Evolutionary conservation across 2,113 vertebrate genomes (phyloP).

Genomic region (western clawed frog (Xenopus tropicalis)): DNA sequence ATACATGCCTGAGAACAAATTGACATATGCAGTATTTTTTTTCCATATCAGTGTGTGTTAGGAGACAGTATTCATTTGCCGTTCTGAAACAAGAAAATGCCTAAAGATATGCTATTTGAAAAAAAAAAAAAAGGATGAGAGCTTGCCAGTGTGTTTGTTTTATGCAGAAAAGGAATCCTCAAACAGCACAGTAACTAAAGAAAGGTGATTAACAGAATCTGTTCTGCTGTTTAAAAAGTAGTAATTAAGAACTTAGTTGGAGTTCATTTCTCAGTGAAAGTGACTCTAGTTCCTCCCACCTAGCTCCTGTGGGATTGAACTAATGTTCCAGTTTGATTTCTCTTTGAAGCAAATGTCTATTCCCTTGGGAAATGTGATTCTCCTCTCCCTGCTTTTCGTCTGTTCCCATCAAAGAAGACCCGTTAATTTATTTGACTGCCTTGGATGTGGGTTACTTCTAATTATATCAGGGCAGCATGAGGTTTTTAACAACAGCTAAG

Average conservation of each 20-base stretch:
- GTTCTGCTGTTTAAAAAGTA: conserved; percentile 33
- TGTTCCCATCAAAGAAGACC: conserved; percentile 42
- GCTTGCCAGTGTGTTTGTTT: background rate
- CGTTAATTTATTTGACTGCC: conserved; percentile 42
- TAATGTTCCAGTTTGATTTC: conserved; percentile 35
- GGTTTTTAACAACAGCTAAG: conserved; percentile 9
- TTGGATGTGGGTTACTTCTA: conserved; percentile 41
- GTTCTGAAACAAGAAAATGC: background rate
- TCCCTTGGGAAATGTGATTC: conserved; percentile 41
- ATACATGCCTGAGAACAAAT: conserved; percentile 50
- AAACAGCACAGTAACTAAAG: background rate
- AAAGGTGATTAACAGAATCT: conserved; percentile 4
- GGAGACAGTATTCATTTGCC: background rate
- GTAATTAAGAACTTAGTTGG: conserved; percentile 45
- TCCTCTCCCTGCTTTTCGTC: conserved; percentile 34
- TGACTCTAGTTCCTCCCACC: conserved; percentile 18
- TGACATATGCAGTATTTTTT: conserved; percentile 49
- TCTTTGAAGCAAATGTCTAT: conserved; percentile 45
- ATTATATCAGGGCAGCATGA: conserved; percentile 33
- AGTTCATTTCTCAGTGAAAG: conserved; percentile 45
- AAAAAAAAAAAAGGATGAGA: background rate
- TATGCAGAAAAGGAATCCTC: background rate
- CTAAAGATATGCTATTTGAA: conserved; percentile 12
- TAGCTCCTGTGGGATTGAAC: background rate
- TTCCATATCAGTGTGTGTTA: conserved; percentile 34